Base-by-base conservation (phyloP, 2,113 vertebrate genomes). In the Chionis minor region DNA sequence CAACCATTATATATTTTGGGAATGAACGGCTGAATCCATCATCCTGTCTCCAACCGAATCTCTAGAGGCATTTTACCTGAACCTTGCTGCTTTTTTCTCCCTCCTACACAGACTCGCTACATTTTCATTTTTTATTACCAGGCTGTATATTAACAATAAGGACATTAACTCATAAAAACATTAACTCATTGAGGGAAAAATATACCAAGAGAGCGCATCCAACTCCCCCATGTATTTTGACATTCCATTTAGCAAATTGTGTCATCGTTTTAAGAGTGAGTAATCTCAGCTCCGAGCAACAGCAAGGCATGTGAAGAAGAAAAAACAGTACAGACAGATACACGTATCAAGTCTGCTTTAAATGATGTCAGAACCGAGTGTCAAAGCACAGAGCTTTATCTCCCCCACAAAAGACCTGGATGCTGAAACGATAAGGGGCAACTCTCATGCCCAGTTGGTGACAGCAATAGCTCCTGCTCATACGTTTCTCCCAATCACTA, bases 11-110 rank as follows among this genome's bases (percentile, higher is more conserved):
- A 4, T 79, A 74, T 70, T 94, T 96, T 45, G 63, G 83, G 75
- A 94, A 92, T 55, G 80, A 92, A 58, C 2, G 2, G 88, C 72
- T 84, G 90, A 95, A 96, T 97, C 90, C 83, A 95, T 96, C 96
- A 96, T 78, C 65, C 88, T 90, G 75, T 94, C 92, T 94, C 35
- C 69, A 83, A 0, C 0, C 66, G 63, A 88, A 58, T 93, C 86
- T 95, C 90, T 38, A 63, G 80, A 69, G 75, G 33, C 47, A 40
- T 78, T 93, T 88, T 86, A 95, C 95, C 90, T 93, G 77, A 92
- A 88, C 75, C 47, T 75, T 66, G 33, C 65, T 79, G 65, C 65
- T 59, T 95, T 96, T 85, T 83, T 42, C 75, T 93, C 49, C 38
- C 69, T 95, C 86, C 90, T 92, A 74, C 70, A 63, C 30, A 67